A percentile compares a stretch with the other conserved stretches of the same genome.
phyloP scores from a whole-genome alignment of 2,888 invertebrate species.

The Epiblema foenella region DNA sequence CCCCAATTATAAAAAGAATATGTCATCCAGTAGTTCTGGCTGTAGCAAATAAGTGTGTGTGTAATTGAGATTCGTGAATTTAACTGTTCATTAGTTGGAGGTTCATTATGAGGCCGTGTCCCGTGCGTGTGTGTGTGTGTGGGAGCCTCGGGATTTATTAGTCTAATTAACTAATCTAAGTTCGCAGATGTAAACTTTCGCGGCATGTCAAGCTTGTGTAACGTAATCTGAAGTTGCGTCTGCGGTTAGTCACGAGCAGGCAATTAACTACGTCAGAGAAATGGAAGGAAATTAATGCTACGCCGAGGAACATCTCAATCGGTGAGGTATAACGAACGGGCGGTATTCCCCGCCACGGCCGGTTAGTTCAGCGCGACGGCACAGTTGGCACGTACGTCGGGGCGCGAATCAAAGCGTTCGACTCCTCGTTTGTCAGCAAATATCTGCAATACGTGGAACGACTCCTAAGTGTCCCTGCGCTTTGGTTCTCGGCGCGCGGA shows the following conservation, averaged over 20 bases:
- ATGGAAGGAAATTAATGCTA: conserved; percentile 2
- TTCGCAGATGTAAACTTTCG: conserved; percentile 17
- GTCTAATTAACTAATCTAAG: conserved; percentile 13
- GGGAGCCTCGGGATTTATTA: conserved; percentile 4
- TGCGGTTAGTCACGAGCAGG: not conserved
- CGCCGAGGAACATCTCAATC: not conserved
- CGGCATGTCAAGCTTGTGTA: conserved; percentile 5
- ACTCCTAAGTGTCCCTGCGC: conserved; percentile 4
- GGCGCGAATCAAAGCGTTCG: conserved; percentile 10
- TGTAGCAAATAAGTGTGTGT: not conserved
- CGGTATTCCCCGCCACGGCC: not conserved
- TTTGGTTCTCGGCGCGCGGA: not conserved
- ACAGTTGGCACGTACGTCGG: conserved; percentile 1
- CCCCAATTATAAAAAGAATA: too few species aligned
- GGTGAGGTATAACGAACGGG: not conserved
- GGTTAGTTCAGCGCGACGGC: not conserved
- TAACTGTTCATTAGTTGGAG: not conserved
- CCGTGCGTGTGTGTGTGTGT: not conserved
- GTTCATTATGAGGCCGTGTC: not conserved
- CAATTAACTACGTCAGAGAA: conserved; percentile 4
- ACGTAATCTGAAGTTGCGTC: not conserved
- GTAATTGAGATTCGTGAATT: not conserved
- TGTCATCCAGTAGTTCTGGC: too few species aligned
- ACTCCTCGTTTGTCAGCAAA: conserved; percentile 23
- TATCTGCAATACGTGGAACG: conserved; percentile 18